phyloP scores from a whole-genome alignment of 2,113 vertebrate genomes.

The Theristicus caerulescens region DNA sequence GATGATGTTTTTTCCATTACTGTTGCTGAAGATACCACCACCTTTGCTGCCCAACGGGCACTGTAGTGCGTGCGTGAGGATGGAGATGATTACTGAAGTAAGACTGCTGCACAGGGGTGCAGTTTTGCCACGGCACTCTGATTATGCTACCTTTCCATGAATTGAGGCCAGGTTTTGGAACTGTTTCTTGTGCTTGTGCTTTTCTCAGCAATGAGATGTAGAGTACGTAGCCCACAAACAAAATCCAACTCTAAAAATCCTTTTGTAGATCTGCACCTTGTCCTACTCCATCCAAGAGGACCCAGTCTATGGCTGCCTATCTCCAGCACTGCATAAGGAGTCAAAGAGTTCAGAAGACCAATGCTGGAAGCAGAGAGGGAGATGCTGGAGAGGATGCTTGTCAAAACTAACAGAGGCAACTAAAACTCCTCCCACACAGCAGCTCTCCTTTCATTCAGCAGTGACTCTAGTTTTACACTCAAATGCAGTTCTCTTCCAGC shows the following conservation, averaged over 20 bases:
- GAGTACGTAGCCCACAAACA: not conserved
- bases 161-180: not conserved
- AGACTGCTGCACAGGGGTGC: not conserved
- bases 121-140: not conserved
- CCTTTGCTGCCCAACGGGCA: not conserved
- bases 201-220: not conserved
- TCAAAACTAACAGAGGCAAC: not conserved
- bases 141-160: not conserved
- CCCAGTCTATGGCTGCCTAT: not conserved
- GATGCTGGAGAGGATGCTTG: not conserved
- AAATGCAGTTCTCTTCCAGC: not conserved
- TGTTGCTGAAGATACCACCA: not conserved
- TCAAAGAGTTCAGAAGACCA: not conserved
- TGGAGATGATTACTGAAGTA: not conserved
- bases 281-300: not conserved
- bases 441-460: not conserved
- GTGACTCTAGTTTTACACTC: not conserved
- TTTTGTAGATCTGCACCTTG: not conserved
- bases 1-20: not conserved
- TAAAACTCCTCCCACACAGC: not conserved
- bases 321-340: not conserved
- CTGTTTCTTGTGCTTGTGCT: not conserved
- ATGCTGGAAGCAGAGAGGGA: not conserved
- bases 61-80: rapidly evolving
- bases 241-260: not conserved